Evolutionary conservation across 2,113 vertebrate genomes (phyloP), one percentile per base, ranked within the genome.

Genomic region (Paradoxurus hermaphroditus): DNA sequence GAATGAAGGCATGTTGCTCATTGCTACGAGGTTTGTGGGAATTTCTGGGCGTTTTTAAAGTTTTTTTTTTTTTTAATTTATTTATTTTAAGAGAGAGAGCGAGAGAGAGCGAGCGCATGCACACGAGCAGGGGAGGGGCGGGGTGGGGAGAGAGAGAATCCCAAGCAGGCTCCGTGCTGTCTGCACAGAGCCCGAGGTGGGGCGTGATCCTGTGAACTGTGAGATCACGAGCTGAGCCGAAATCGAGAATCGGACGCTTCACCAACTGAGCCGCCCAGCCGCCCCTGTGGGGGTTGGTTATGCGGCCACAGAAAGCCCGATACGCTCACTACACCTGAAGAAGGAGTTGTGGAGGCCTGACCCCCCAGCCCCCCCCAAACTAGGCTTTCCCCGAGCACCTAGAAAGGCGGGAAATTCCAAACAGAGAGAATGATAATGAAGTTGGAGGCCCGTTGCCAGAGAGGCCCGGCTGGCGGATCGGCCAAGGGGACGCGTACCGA

Each of bases 1-100:
- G 8, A 11, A 4, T 49, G 9, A 4, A 5, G 0, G 19, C 4
- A 0, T 12, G 11, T 9, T n/a, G 67, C 0, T 90, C 63, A n/a
- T 8, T 7, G 63, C 23, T 3, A 18, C 8, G 0, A 25, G 41
- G 25, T 34, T 19, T 53, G 85, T 4, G 53, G 53, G 72, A 2
- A 85, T 13, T 39, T 46, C 49, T 73, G 21, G 56, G 56, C 49
- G n/a, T 49, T 49, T 59, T 59, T 59, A 23, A 59, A 59, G 0
- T 8, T 7, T 25, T 59, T 25, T 10, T 1, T n/a, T 49, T 49
- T 59, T 25, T 10, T 1, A 21, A 59, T 59, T 9, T 59, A 59
- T 23, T 59, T 53, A 53, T 53, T 53, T 53, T 59, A 59, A 59
- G 56, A 56, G 19, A 59, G 51, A 53, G 49, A 49, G 49, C 8